phyloP scores from a whole-genome alignment of 2,113 vertebrate genomes.

The Murina feae region DNA sequence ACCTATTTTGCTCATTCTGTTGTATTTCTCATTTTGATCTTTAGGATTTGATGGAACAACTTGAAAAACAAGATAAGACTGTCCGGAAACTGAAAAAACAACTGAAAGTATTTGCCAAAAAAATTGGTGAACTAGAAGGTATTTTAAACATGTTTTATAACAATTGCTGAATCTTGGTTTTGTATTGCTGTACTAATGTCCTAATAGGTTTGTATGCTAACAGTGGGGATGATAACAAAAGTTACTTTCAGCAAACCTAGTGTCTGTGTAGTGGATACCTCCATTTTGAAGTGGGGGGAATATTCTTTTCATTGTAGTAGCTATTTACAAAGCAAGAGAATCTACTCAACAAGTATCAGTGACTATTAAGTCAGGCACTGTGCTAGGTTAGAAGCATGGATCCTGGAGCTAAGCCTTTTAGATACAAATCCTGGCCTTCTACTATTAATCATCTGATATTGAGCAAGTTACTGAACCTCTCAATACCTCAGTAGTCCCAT shows the following conservation, averaged over 20 bases:
- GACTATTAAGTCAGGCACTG: neutral
- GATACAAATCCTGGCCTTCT: neutral
- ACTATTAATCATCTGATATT: neutral
- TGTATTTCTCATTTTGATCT: constrained; percentile 57
- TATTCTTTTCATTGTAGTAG: neutral
- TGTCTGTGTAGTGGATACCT: neutral
- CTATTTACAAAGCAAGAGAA: neutral
- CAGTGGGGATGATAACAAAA: neutral
- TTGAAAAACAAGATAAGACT: constrained; percentile 99
- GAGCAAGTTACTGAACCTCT: neutral
- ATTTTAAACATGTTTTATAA: constrained; percentile 59
- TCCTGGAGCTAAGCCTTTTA: neutral
- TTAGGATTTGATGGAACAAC: constrained; percentile 97
- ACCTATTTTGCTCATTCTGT: constrained; percentile 28
- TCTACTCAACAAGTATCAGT: neutral
- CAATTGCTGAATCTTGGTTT: neutral
- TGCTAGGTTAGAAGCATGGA: neutral
- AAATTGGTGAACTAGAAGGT: constrained; percentile 99
- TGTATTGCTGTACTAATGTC: neutral
- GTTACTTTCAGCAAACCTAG: neutral
- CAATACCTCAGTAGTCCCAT: neutral
- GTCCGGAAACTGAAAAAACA: constrained; percentile 99
- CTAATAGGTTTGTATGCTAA: neutral
- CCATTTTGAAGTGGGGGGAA: neutral
- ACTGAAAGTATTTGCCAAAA: constrained; percentile 97